Base-by-base conservation (phyloP, 1,140 invertebrate species). In the Halyomorpha halys region DNA sequence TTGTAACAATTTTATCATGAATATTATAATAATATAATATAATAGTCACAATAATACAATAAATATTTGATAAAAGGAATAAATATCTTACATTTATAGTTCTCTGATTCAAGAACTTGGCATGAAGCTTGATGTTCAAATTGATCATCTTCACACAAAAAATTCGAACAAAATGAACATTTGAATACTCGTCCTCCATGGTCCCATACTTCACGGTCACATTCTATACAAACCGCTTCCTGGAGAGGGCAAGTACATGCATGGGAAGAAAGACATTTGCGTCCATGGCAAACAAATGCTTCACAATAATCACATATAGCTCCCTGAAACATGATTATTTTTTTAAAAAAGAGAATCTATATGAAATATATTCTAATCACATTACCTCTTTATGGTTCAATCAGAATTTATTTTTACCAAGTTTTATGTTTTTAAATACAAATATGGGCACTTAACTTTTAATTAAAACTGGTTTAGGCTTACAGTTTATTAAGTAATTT, bases 41-140 rank as follows among this genome's bases (percentile, higher is more conserved):
- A n/a, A n/a, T n/a, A n/a, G n/a, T n/a, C n/a, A n/a, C n/a, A n/a
- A n/a, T n/a, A n/a, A n/a, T n/a, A n/a, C n/a, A n/a, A n/a, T n/a
- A n/a, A n/a, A 4, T 30, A 30, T 11, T 39, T 13, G 13, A 39
- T 11, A 68, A 56, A 60, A 21, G 54, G 23, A 62, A 62, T 66
- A 61, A 61, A 59, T 64, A 67, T 76, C 78, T 82, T 80, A 91
- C 94, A 97, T 80, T 97, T 97, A 71, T 87, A 94, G 72, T 82
- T 93, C 74, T 90, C 94, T 3, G 91, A 86, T 72, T 97, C 94
- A 2, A 98, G 75, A 54, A 94, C 87, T 79, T 96, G 94, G 74
- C 94, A 98, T 1, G 90, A 95, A 11, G 94, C 94, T 79, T 98
- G 94, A 78, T 98, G 94, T 74, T 98, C 94, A 81, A 98, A 97